These are phyloP conservation scores for Aphelenchoides fujianensis DNA, from an alignment of 1,140 invertebrate genomes.

Conservation along the genomic window DNA sequence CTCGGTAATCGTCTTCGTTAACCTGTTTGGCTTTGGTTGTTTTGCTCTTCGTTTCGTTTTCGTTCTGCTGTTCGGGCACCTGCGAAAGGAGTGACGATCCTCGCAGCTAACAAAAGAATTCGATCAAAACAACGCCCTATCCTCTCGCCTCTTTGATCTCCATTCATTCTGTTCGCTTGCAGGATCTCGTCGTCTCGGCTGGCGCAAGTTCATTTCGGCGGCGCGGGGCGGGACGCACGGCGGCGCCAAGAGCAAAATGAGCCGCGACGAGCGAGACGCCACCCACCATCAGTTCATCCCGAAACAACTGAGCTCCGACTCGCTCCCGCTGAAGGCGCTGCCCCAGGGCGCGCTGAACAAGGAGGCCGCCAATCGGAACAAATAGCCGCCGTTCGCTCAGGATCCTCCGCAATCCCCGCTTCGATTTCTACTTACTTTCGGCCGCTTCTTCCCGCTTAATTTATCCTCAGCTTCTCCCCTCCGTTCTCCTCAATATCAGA, in stretches of 20 bases:
- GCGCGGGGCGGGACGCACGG: constrained; percentile 36
- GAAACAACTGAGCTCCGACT: constrained; percentile 59
- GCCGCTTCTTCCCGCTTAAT: too few species aligned
- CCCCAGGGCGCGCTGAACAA: neutral
- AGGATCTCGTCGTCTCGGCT: constrained; percentile 46
- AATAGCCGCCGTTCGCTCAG: too few species aligned
- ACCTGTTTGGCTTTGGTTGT: constrained; percentile 5
- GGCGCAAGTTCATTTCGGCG: constrained; percentile 56
- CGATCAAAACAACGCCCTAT: neutral
- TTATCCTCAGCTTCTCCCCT: too few species aligned
- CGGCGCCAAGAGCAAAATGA: constrained; percentile 48
- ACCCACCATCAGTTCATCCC: constrained; percentile 47
- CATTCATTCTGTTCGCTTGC: constrained; percentile 8
- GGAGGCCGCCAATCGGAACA: neutral
- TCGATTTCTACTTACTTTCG: too few species aligned
- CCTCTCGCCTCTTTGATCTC: neutral
- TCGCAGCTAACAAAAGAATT: neutral
- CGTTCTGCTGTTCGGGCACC: neutral
- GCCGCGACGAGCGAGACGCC: constrained; percentile 47
- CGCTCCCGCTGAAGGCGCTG: constrained; percentile 47
- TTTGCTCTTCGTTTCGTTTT: neutral
- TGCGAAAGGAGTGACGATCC: neutral
- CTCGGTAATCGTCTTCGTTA: neutral
- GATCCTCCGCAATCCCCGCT: too few species aligned
- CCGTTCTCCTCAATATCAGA: too few species aligned